Evolutionary conservation across 2,113 vertebrate genomes (phyloP), one percentile per base, ranked within the genome.

Genomic region (Uropsilus gracilis): DNA sequence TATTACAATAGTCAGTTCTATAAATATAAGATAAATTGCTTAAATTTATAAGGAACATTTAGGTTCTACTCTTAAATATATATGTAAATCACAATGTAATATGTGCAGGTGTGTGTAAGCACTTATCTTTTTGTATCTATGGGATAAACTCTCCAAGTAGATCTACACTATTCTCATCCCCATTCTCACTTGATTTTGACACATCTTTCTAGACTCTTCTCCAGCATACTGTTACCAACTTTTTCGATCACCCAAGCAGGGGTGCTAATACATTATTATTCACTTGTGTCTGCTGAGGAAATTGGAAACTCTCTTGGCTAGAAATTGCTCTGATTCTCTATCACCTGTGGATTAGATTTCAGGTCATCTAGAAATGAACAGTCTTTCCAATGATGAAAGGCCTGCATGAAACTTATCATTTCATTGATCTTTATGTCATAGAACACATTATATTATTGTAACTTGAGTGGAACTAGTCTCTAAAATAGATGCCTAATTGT

Each of bases 321-420:
- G 44, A 95, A 77, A 86, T 93, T 17, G 81, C 72, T n/a, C 46
- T 42, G 8, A 93, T 68, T 90, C 16, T 71, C 20, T 91, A 2
- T 95, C 55, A 71, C 26, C 34, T 86, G 14, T 78, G 32, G 16
- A 85, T 6, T 22, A 84, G 3, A 91, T 24, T 80, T 66, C 17
- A 42, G 73, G 7, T 85, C 28, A 87, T 85, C 66, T 88, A 69
- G 28, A 90, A n/a, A 66, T 61, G 34, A 88, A 66, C 32, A 3
- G 46, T n/a, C 10, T 76, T 87, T 81, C 81, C 46, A 81, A 17
- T 50, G 50, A 42, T 84, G 59, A 34, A 73, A 75, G 84, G 14
- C 28, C 48, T 64, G 44, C 9, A 69, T 63, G 17, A 80, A 73
- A 63, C 1, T 32, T 71, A 0, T 44, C 3, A 63, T 92, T 75